A percentile compares a stretch with the other conserved stretches of the same genome.
Evolutionary conservation across 2,888 invertebrate genomes (phyloP).

Genomic region (Podabrus alpinus): DNA sequence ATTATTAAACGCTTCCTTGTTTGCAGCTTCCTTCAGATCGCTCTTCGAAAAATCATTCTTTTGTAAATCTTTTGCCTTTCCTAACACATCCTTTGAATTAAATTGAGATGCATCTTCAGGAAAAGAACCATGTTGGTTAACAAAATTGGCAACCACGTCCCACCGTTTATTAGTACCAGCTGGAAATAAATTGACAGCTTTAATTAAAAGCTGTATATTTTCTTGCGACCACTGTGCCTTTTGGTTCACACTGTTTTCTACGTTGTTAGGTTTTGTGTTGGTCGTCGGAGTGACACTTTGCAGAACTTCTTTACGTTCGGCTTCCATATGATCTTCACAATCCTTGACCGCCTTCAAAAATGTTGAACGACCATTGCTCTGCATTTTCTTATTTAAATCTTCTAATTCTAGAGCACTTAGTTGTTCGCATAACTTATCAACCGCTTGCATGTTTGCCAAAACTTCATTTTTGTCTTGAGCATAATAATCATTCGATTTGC

Average conservation of each 20-base stretch:
- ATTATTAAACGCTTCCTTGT: slow-evolving; percentile 88
- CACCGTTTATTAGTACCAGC: slow-evolving; percentile 93
- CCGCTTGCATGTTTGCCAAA: slow-evolving; percentile 84
- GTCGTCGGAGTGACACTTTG: slow-evolving; percentile 59
- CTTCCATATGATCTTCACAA: slow-evolving; percentile 76
- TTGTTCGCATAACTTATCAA: slow-evolving; percentile 88
- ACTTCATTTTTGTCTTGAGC: slow-evolving; percentile 71
- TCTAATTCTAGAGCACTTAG: slow-evolving; percentile 74
- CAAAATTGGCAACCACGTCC: slow-evolving; percentile 95
- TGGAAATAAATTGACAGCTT: slow-evolving; percentile 96
- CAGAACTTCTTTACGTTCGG: slow-evolving; percentile 70
- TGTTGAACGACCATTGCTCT: slow-evolving; percentile 65
- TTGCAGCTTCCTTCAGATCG: slow-evolving; percentile 83
- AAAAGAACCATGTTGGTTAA: slow-evolving; percentile 82
- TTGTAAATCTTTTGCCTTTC: slow-evolving; percentile 94
- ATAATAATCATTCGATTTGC: slow-evolving; percentile 84
- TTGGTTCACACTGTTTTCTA: slow-evolving; percentile 58
- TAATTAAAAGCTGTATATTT: slow-evolving; percentile 88
- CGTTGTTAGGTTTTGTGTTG: slow-evolving; percentile 45
- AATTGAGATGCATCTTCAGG: slow-evolving; percentile 63
- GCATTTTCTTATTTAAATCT: slow-evolving; percentile 73
- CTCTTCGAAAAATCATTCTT: slow-evolving; percentile 85
- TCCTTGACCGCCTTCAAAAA: slow-evolving; percentile 72
- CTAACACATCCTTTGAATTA: slow-evolving; percentile 89
- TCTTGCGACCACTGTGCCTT: slow-evolving; percentile 79